These are phyloP conservation scores for Macrostomum lignano DNA, from an alignment of 1,140 invertebrate species.

Conservation along the genomic window DNA sequence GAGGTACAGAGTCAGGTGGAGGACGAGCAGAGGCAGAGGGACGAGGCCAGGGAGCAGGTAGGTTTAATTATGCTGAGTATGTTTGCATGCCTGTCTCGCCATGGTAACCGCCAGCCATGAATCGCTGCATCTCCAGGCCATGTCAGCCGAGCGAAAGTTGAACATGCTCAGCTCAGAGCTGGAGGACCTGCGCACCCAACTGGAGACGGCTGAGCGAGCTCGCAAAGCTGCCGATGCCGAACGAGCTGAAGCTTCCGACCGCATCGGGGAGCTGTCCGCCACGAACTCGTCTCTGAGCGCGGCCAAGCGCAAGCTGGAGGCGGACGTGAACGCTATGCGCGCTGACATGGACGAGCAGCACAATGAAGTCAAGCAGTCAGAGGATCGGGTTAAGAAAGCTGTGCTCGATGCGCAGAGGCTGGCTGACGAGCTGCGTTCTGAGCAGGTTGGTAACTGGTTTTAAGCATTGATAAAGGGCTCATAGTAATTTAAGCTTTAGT, in stretches of 20 bases:
- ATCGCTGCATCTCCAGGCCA: conserved; percentile 35
- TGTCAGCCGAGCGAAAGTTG: conserved; percentile 74
- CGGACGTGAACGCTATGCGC: conserved; percentile 75
- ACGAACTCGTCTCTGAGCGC: conserved; percentile 63
- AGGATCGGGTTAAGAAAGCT: conserved; percentile 38
- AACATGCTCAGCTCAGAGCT: conserved; percentile 75
- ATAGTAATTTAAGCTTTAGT: too few species aligned
- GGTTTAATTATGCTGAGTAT: neutral
- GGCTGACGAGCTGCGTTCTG: conserved; percentile 82
- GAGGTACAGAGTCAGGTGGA: conserved; percentile 34
- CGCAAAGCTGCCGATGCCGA: conserved; percentile 60
- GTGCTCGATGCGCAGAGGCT: conserved; percentile 86
- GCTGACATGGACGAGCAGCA: conserved; percentile 25
- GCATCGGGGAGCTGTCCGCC: conserved; percentile 69
- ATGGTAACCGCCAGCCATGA: neutral
- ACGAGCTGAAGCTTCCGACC: conserved; percentile 77
- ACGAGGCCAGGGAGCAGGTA: conserved; percentile 82
- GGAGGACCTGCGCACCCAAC: conserved; percentile 67
- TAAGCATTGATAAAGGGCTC: neutral
- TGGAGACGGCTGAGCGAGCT: conserved; percentile 41
- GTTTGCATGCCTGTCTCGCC: neutral
- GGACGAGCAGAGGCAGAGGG: conserved; percentile 78
- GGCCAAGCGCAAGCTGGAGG: conserved; percentile 90
- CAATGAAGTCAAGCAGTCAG: conserved; percentile 19
- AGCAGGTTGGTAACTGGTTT: too few species aligned